Evolutionary conservation across 2,113 vertebrate genomes (phyloP).

Genomic region (Anas platyrhynchos): DNA sequence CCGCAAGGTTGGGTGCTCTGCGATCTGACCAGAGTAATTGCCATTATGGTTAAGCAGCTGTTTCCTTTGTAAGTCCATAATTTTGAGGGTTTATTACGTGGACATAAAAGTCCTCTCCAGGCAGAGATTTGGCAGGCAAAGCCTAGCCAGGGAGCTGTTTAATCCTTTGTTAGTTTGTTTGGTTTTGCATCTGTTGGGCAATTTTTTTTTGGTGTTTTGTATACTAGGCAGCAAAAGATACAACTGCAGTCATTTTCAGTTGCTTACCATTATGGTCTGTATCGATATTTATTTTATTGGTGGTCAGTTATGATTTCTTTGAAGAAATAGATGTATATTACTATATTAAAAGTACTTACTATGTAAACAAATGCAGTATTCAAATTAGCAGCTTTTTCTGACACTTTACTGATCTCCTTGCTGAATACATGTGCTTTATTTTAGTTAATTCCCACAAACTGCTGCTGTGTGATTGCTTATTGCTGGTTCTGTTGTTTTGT

Average conservation of each 20-base stretch:
- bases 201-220: conserved; percentile 26
- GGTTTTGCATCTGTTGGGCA: conserved; percentile 61
- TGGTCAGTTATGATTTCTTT: background rate
- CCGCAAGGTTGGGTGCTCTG: background rate
- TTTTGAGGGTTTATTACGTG: conserved; percentile 36
- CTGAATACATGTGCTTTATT: background rate
- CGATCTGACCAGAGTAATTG: background rate
- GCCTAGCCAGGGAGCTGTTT: conserved; percentile 38
- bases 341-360: background rate
- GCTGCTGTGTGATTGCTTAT: background rate
- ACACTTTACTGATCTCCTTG: background rate
- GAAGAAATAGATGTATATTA: background rate
- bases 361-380: background rate
- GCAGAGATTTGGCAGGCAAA: conserved; percentile 31
- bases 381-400: background rate
- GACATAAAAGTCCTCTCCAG: conserved; percentile 30
- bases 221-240: background rate
- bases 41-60: conserved; percentile 6
- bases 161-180: conserved; percentile 55
- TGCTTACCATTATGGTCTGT: background rate
- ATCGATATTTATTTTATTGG: background rate
- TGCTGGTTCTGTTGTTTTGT: background rate
- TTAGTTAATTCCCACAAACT: background rate
- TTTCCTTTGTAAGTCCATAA: conserved; percentile 13
- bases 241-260: background rate